Conservation (phyloP, 2,113 vertebrate species). For the Hepsetus odoe region DNA sequence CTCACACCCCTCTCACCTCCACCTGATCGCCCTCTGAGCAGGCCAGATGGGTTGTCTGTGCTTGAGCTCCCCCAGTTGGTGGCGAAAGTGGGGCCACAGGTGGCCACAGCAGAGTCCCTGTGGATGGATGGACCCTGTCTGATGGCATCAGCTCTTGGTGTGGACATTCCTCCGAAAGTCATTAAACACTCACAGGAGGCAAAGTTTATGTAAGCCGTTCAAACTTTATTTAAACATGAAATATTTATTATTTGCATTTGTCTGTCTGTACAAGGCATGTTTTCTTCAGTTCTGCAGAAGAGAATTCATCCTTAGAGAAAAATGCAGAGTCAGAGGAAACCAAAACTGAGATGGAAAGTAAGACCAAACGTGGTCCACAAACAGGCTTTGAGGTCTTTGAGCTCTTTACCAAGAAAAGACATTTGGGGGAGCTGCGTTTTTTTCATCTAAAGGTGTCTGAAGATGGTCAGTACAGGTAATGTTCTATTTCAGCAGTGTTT, state of each 20-base stretch:
- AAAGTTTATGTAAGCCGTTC: constrained; percentile 51
- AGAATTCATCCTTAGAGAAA: constrained; percentile 25
- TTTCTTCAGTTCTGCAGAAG: constrained; percentile 54
- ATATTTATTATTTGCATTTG: background rate
- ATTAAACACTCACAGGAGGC: background rate
- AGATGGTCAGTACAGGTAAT: constrained; percentile 42
- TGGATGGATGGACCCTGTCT: constrained; percentile 58
- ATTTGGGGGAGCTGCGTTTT: constrained; percentile 27
- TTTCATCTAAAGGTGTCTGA: constrained; percentile 34
- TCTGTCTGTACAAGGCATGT: background rate
- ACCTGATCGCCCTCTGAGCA: constrained; percentile 14
- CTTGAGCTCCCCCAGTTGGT: constrained; percentile 59
- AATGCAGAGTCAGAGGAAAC: constrained; percentile 21
- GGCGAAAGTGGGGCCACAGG: constrained; percentile 42
- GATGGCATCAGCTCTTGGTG: constrained; percentile 51
- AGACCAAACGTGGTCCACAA: constrained; percentile 26
- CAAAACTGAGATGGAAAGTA: constrained; percentile 3
- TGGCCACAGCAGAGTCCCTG: constrained; percentile 41
- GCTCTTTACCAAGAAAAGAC: constrained; percentile 31
- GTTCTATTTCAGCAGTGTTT: background rate
- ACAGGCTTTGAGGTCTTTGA: constrained; percentile 38
- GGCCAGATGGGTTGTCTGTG: constrained; percentile 34
- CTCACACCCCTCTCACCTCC: constrained; percentile 15
- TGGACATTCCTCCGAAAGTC: constrained; percentile 50
- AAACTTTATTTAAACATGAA: background rate